Conservation (phyloP, 2,113 vertebrate genomes). For the Eptatretus burgeri region DNA sequence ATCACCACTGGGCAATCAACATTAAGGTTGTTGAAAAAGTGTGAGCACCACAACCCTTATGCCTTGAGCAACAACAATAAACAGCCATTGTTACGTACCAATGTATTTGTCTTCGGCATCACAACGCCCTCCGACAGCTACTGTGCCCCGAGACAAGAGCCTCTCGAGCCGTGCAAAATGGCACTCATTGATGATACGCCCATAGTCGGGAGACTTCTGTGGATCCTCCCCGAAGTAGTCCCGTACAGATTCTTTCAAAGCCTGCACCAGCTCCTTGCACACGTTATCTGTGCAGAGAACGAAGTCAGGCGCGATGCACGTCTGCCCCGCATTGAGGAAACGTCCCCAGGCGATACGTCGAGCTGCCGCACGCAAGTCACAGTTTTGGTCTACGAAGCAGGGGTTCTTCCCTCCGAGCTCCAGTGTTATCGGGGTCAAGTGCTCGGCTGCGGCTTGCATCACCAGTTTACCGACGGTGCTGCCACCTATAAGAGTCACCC, state of each 20-base stretch:
- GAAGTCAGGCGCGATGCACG: slow-evolving; percentile 67
- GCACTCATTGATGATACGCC: slow-evolving; percentile 36
- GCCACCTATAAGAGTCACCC: slow-evolving; percentile 13
- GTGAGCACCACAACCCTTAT: too few species aligned
- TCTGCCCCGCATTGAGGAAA: slow-evolving; percentile 61
- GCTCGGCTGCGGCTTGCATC: slow-evolving; percentile 41
- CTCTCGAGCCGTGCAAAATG: slow-evolving; percentile 37
- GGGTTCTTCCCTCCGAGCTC: slow-evolving; percentile 75
- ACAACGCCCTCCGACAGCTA: slow-evolving; percentile 34
- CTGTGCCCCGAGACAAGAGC: slow-evolving; percentile 37
- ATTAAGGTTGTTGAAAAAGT: too few species aligned
- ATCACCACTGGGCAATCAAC: too few species aligned
- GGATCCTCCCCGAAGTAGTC: slow-evolving; percentile 59
- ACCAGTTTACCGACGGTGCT: slow-evolving; percentile 31
- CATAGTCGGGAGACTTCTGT: slow-evolving; percentile 45
- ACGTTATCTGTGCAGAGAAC: slow-evolving; percentile 46
- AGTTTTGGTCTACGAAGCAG: slow-evolving; percentile 55
- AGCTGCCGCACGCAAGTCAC: slow-evolving; percentile 34
- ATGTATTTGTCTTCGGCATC: slow-evolving; percentile 46
- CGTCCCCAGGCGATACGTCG: slow-evolving; percentile 70
- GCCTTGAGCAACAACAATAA: too few species aligned
- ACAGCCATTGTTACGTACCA: slow-evolving; percentile 19
- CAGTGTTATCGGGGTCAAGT: slow-evolving; percentile 60
- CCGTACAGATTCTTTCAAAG: slow-evolving; percentile 24
- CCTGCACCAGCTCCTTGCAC: slow-evolving; percentile 35